These are phyloP conservation scores for Paradoxurus hermaphroditus DNA, from an alignment of 2,113 vertebrate genomes.

Conservation along the genomic window DNA sequence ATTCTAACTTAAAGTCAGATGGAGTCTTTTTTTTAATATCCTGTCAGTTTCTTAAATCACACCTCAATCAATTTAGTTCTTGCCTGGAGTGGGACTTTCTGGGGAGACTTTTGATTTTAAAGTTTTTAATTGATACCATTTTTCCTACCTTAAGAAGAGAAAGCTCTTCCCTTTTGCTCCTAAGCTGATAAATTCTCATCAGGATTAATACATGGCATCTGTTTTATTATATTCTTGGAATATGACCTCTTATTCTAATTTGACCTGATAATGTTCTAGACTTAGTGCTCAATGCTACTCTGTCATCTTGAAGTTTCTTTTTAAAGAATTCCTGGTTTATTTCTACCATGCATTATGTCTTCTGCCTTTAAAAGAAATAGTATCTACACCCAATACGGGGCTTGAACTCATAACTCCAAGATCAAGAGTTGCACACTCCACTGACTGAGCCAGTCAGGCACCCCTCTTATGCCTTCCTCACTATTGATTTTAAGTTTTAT, in stretches of 20 bases:
- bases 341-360: neutral
- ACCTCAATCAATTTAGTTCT: neutral
- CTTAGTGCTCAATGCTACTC: neutral
- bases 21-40: neutral
- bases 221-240: neutral
- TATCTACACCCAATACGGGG: too few relatives aligned
- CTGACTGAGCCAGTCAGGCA: too few relatives aligned
- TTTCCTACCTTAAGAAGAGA: neutral
- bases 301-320: neutral
- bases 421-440: too few relatives aligned
- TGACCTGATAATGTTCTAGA: neutral
- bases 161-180: neutral
- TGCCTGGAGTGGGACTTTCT: neutral
- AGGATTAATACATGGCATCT: neutral
- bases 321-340: neutral
- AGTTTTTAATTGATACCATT: neutral
- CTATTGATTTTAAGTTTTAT: neutral
- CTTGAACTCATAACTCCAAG: too few relatives aligned
- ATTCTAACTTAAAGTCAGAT: neutral
- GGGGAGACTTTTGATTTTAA: neutral
- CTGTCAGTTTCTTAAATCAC: neutral
- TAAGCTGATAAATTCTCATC: neutral
- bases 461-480: neutral
- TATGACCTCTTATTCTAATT: neutral
- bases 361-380: neutral